phyloP scores from a whole-genome alignment of 1,140 invertebrate species.

The Olivierus martensii region DNA sequence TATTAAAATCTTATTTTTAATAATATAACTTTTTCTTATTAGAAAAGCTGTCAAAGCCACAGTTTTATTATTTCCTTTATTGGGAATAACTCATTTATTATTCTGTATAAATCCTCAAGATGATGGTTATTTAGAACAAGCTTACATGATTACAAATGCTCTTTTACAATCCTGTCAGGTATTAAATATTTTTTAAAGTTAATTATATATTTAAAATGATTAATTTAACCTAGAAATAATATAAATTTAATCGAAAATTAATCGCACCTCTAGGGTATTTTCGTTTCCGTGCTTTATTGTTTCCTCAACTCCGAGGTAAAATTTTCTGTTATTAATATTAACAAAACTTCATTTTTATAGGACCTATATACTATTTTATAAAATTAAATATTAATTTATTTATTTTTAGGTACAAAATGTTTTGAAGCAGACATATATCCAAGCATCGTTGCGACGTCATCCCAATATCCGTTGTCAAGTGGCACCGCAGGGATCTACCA shows the following conservation, averaged over 20 bases:
- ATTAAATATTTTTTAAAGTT: not conserved
- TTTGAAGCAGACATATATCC: conserved; percentile 18
- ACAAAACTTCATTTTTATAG: not conserved
- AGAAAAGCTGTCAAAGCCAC: conserved; percentile 43
- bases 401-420: conserved; percentile 17
- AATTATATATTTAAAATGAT: too few species aligned
- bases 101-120: conserved; percentile 37
- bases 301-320: conserved; percentile 35
- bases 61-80: conserved; percentile 37
- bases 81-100: conserved; percentile 39
- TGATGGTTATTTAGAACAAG: conserved; percentile 24
- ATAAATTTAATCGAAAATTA: too few species aligned
- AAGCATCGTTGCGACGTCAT: conserved; percentile 17
- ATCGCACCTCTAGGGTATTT: conserved; percentile 38
- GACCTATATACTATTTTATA: not conserved
- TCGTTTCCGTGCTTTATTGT: conserved; percentile 38
- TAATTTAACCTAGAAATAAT: too few species aligned
- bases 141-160: conserved; percentile 36
- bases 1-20: too few species aligned
- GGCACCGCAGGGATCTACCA: too few species aligned
- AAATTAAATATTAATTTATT: not conserved
- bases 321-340: too few species aligned
- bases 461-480: conserved; percentile 13
- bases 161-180: conserved; percentile 38
- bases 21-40: too few species aligned